A percentile compares a stretch with the other conserved stretches of the same genome.
Conservation (phyloP, 2,113 vertebrate species). For the Clupea harengus region DNA sequence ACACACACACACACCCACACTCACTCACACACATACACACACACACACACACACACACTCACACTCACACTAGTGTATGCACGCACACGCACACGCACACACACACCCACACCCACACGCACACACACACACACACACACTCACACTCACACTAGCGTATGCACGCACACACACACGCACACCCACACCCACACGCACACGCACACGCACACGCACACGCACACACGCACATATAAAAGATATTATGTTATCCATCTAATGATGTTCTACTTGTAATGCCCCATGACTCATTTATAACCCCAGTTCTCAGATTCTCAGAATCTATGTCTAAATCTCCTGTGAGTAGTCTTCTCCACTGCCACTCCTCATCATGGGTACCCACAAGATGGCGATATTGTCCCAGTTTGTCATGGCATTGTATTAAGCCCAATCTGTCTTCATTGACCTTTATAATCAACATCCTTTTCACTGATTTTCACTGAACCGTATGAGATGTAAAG, state of each 20-base stretch:
- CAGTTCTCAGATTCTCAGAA: neutral
- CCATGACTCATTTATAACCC: neutral
- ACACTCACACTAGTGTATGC: no score
- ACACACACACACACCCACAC: no score
- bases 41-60: no score
- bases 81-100: constrained; percentile 6
- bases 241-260: neutral
- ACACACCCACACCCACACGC: neutral
- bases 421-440: no score
- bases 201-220: constrained; percentile 8
- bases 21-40: no score
- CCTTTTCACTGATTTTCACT: neutral
- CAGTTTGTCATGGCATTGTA: constrained; percentile 39
- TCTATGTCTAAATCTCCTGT: neutral
- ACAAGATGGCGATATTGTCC: constrained; percentile 73
- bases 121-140: neutral
- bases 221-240: neutral
- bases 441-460: no score
- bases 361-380: constrained; percentile 37
- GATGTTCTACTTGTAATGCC: neutral
- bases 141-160: no score
- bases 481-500: no score
- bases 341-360: neutral
- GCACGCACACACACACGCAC: no score
- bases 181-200: neutral